These are phyloP conservation scores for Eristalis arbustorum DNA, from an alignment of 2,888 invertebrate species.

Conservation along the genomic window DNA sequence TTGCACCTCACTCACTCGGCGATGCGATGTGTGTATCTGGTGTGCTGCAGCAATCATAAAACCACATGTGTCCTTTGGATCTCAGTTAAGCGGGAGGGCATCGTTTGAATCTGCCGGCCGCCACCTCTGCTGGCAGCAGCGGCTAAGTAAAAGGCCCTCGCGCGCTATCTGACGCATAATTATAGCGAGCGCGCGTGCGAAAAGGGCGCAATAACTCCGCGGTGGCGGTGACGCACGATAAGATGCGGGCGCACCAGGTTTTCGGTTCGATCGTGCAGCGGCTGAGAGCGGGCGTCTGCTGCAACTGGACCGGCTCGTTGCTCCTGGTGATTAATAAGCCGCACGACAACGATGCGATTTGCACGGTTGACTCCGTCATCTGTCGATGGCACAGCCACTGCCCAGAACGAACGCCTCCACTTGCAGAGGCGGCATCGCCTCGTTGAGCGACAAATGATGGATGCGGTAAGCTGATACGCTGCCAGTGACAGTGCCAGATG, in stretches of 20 bases:
- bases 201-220: constrained; percentile 67
- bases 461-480: constrained; percentile 58
- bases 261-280: constrained; percentile 31
- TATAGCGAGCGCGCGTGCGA: constrained; percentile 65
- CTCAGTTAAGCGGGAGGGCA: constrained; percentile 20
- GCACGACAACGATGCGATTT: constrained; percentile 43
- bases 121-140: constrained; percentile 18
- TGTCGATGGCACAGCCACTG: constrained; percentile 23
- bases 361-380: constrained; percentile 19
- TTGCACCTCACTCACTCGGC: constrained; percentile 46
- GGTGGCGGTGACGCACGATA: constrained; percentile 33
- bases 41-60: constrained; percentile 50
- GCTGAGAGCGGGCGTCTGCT: background rate
- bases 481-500: constrained; percentile 24
- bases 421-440: background rate
- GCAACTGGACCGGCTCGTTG: background rate
- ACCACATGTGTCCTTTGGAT: constrained; percentile 65
- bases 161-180: constrained; percentile 63
- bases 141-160: constrained; percentile 50
- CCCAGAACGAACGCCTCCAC: constrained; percentile 55
- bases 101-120: constrained; percentile 66
- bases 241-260: constrained; percentile 57
- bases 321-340: constrained; percentile 33
- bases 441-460: constrained; percentile 57
- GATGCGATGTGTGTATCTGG: background rate